A percentile compares a stretch with the other conserved stretches of the same genome.
Conservation (phyloP, 2,888 invertebrate genomes). For the Cybosia mesomella region DNA sequence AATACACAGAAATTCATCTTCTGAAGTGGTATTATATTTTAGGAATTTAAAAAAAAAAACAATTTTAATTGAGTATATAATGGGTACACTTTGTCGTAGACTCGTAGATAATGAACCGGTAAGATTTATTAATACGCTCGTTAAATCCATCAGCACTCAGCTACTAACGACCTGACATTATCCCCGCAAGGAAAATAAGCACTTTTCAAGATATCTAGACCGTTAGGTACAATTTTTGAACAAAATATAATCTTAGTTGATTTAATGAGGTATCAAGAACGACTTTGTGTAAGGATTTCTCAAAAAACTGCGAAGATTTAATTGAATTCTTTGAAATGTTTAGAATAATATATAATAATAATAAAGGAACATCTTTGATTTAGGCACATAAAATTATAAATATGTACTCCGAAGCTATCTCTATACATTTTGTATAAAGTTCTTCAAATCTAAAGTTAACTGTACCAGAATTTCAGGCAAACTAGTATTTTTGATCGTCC, state of each 20-base stretch:
- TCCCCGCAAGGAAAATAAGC: not conserved
- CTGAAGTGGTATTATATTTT: not conserved
- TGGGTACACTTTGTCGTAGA: not conserved
- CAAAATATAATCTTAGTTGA: not conserved
- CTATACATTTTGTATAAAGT: not conserved
- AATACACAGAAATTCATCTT: too few relatives aligned
- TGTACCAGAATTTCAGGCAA: not conserved
- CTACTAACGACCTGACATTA: conserved; percentile 11
- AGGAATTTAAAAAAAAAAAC: not conserved
- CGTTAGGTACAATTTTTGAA: not conserved
- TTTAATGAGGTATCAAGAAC: not conserved
- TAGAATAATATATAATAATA: not conserved
- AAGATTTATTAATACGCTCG: conserved; percentile 40
- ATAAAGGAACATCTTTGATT: not conserved
- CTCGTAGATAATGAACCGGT: conserved; percentile 11
- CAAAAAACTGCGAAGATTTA: too few relatives aligned
- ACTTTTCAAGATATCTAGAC: conserved; percentile 3
- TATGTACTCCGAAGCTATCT: too few relatives aligned
- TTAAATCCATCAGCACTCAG: conserved; percentile 13
- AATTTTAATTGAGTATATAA: not conserved
- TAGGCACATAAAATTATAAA: too few relatives aligned
- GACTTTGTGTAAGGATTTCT: not conserved
- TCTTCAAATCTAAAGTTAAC: not conserved
- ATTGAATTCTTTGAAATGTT: too few relatives aligned
- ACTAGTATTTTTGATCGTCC: too few relatives aligned